Base-by-base conservation (phyloP, 2,113 vertebrate genomes). In the Urocolius indicus region DNA sequence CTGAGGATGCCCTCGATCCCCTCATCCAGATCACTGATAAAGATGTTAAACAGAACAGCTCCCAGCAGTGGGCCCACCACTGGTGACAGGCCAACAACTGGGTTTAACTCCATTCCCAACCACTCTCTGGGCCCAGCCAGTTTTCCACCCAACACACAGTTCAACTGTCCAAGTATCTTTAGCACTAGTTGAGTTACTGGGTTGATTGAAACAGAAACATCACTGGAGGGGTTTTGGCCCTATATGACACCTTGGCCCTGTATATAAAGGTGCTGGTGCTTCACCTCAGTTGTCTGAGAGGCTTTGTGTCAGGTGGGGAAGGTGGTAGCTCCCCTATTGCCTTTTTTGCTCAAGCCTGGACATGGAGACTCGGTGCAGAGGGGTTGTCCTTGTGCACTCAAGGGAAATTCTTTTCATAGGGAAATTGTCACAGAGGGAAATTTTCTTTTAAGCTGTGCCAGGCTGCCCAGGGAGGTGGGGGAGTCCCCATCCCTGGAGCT, bases 241-340 rank as follows among this genome's bases (percentile, higher is more conserved):
- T 97, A 11, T 84, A 90, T 97, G 97, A 95, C 30, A 4, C 69
- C 21, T 94, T 69, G 71, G 48, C 67, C 43, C 96, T 97, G 46
- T 96, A 94, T 97, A 96, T 97, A 97, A 89, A 43, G 41, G 65
- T 63, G 77, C 65, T 88, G 89, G 65, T 67, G 87, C 94, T 86
- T 95, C 92, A 94, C 89, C 89, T 95, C 38, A 46, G 92, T 96
- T 97, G 80, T 29, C 79, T 88, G 95, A 90, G 95, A 92, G 94
- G 61, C 29, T 90, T 27, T 0, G 1, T 51, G 46, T n/a, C 29
- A 13, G 72, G 23, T 1, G 4, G 71, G 57, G 66, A 66, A n/a
- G n/a, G 49, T 19, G 6, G 61, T 41, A 4, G 57, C 84, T 93
- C 67, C 17, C 32, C 75, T n/a, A 7, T 75, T 79, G 17, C 69